Evolutionary conservation across 1,140 invertebrate genomes (phyloP), one percentile per base, ranked within the genome.

Genomic region (Trissolcus basalis): DNA sequence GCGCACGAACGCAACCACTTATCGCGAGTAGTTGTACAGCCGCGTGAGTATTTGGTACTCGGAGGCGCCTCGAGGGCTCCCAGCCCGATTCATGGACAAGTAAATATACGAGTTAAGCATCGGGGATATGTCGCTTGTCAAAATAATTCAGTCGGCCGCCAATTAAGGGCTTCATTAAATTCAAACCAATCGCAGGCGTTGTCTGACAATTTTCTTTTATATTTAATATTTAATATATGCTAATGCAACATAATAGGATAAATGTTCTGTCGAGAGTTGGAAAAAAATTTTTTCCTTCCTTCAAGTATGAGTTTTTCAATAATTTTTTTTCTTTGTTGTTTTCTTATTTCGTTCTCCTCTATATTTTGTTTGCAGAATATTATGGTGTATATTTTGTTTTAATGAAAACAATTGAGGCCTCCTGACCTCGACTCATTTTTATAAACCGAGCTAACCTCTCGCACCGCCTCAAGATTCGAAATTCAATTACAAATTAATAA

Each of bases 91-190:
- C 43, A 27, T 33, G 33, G 27, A 48, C 61, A 43, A 45, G 67
- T 63, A 56, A 55, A 36, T 56, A 45, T 48, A 45, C 39, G 55
- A 50, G 35, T 16, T 10, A 53, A 13, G 51, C 16, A 27, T 33
- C 7, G 2, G 13, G 58, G 39, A 36, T 56, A 51, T 63, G 68
- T 63, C 47, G 53, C 35, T 7, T 54, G 70, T 67, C 60, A 59
- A 73, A 73, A 73, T 73, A 73, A 73, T 73, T 65, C 33, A 65
- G 43, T 48, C 35, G 10, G n/a, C 0, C 10, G 15, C 54, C 60
- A 72, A 72, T 72, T 72, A 72, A 72, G 47, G 41, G 54, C 53
- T 64, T 64, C 53, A 54, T 72, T 72, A 64, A 64, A 64, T 50
- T 32, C 69, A n/a, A 53, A 45, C 53, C 47, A 56, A 71, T 60